Evolutionary conservation across 2,888 invertebrate genomes (phyloP), one percentile per base, ranked within the genome.

Genomic region (Drosophila melanosoma): DNA sequence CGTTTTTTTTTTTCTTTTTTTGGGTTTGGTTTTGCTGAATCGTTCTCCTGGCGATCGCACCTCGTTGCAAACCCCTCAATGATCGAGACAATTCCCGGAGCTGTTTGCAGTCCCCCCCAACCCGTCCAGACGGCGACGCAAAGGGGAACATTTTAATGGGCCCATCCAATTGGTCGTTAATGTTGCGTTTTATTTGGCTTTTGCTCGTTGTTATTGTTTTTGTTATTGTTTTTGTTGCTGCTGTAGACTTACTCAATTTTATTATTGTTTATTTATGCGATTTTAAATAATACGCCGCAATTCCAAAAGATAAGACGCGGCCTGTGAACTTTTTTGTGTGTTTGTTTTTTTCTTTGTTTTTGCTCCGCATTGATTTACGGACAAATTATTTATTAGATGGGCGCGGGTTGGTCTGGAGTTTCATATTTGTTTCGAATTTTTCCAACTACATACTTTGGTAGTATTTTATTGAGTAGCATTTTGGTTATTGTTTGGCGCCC

Each of bases 151-250:
- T 79, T 80, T 90, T 92, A 91, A 92, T 91, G 91, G 91, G 83
- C 86, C 81, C 83, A 88, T 91, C 85, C 89, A 91, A 92, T 92
- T 90, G 91, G 81, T 88, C 88, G 88, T 92, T 91, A 84, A 89
- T 91, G 89, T 90, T 92, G 83, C 81, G 83, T 91, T 91, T 91
- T 91, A 91, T 92, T 89, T 90, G 69, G 79, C 79, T 91, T 79
- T 90, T 90, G 72, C 45, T 61, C 52, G 69, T 65, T 61, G 57
- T 73, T 76, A 45, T 45, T 67, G 35, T 74, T 68, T 38, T 52
- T 64, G 26, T 67, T 74, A 69, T 60, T 68, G 35, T 67, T 71
- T 35, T 60, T 64, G 11, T 61, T 59, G 26, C 36, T 63, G 69
- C 76, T 71, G 65, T 59, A 76, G 85, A 78, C 81, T 90, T 83